Percentiles rank a stretch among this genome's conserved stretches.
These are phyloP conservation scores for Rhimphoctona megacephalus DNA, from an alignment of 2,888 invertebrate species.

Conservation along the genomic window DNA sequence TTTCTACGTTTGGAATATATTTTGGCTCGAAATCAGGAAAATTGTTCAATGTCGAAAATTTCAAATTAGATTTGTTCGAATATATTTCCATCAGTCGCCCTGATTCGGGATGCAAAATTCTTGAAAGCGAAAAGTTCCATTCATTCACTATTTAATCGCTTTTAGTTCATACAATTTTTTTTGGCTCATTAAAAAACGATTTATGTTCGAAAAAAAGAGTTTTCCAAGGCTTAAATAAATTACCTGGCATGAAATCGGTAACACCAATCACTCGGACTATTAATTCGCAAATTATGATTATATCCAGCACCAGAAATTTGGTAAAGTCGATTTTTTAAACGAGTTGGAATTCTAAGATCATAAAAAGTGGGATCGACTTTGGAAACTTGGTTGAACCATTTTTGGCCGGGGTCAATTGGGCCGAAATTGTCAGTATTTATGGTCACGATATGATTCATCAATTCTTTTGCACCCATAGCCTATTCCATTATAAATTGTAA, in stretches of 20 bases:
- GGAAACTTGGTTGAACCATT: slow-evolving; percentile 80
- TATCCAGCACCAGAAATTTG: slow-evolving; percentile 85
- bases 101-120: slow-evolving; percentile 82
- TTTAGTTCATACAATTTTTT: background rate
- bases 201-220: background rate
- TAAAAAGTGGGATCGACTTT: slow-evolving; percentile 81
- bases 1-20: slow-evolving; percentile 69
- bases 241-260: slow-evolving; percentile 83
- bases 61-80: slow-evolving; percentile 87
- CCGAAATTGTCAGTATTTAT: slow-evolving; percentile 85
- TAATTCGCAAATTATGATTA: slow-evolving; percentile 86
- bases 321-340: slow-evolving; percentile 79
- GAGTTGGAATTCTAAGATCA: slow-evolving; percentile 85
- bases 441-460: slow-evolving; percentile 82
- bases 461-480: slow-evolving; percentile 81
- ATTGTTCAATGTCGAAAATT: slow-evolving; percentile 87
- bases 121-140: slow-evolving; percentile 62
- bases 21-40: slow-evolving; percentile 78
- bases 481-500: slow-evolving; percentile 62
- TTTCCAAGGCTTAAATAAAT: background rate
- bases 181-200: background rate
- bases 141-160: background rate
- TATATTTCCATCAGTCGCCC: slow-evolving; percentile 86
- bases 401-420: slow-evolving; percentile 80
- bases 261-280: slow-evolving; percentile 74